A percentile compares a stretch with the other conserved stretches of the same genome.
Evolutionary conservation across 2,797 vertebrate genomes (phyloP).

Genomic region (Brachyrhaphis roseni): DNA sequence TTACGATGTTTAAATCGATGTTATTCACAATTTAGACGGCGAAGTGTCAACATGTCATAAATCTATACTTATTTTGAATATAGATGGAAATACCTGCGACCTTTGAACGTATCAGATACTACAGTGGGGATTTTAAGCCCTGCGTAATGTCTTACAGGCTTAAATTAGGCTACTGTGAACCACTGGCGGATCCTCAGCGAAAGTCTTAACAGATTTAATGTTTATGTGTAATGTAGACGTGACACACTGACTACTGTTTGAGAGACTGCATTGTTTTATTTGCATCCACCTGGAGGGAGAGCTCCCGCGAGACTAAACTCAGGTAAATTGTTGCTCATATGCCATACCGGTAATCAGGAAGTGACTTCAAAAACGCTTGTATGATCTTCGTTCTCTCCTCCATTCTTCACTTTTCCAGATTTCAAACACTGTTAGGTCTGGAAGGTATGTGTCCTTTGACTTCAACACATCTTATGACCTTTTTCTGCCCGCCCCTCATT

Average conservation of each 20-base stretch:
- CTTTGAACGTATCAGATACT: neutral
- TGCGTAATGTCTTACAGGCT: neutral
- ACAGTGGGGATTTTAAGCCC: neutral
- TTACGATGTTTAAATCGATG: neutral
- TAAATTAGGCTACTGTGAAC: neutral
- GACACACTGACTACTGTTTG: neutral
- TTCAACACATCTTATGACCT: neutral
- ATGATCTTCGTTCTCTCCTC: neutral
- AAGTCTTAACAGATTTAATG: neutral
- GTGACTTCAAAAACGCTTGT: neutral
- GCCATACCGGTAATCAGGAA: neutral
- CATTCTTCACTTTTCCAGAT: no score
- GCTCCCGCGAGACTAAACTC: conserved; percentile 3
- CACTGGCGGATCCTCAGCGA: neutral
- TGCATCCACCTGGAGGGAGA: neutral
- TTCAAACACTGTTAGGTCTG: neutral
- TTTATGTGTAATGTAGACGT: neutral
- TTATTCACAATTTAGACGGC: neutral
- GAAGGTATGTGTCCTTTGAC: conserved; percentile 8
- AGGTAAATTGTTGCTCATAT: accelerated
- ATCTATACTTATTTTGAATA: neutral
- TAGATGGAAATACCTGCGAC: neutral
- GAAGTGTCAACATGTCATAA: neutral
- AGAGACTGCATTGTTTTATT: neutral
- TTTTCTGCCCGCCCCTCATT: neutral